A percentile compares a stretch with the other conserved stretches of the same genome.
These are phyloP conservation scores for Echinops telfairi DNA, from an alignment of 2,113 vertebrate species.

Conservation along the genomic window DNA sequence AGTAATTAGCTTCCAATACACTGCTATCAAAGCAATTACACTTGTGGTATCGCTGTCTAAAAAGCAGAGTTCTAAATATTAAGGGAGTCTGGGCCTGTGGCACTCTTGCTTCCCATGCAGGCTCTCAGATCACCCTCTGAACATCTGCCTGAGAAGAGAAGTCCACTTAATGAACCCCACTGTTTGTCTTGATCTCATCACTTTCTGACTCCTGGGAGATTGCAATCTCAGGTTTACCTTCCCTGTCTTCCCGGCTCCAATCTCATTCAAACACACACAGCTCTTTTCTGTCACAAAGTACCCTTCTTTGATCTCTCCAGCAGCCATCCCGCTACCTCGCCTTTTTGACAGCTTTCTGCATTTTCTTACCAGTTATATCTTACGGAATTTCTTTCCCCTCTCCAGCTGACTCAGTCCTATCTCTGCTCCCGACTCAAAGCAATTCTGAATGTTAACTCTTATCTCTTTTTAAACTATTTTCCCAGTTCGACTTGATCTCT, in stretches of 20 bases:
- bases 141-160: background rate
- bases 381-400: background rate
- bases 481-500: background rate
- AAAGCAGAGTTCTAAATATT: background rate
- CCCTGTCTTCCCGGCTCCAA: background rate
- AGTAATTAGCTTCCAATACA: background rate
- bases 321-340: background rate
- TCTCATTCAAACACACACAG: background rate
- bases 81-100: background rate
- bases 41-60: background rate
- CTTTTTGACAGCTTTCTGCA: background rate
- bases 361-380: background rate
- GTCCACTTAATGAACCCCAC: background rate
- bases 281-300: conserved; percentile 16
- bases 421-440: background rate
- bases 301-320: background rate
- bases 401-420: background rate
- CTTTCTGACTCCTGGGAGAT: background rate
- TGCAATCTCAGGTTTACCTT: background rate
- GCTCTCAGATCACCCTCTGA: background rate
- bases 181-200: background rate
- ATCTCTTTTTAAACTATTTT: background rate
- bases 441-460: background rate
- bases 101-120: background rate
- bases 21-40: conserved; percentile 13